Percentiles rank a stretch among this genome's conserved stretches.
Conservation (phyloP, 1,140 invertebrate species). For the Octopus sinensis region DNA sequence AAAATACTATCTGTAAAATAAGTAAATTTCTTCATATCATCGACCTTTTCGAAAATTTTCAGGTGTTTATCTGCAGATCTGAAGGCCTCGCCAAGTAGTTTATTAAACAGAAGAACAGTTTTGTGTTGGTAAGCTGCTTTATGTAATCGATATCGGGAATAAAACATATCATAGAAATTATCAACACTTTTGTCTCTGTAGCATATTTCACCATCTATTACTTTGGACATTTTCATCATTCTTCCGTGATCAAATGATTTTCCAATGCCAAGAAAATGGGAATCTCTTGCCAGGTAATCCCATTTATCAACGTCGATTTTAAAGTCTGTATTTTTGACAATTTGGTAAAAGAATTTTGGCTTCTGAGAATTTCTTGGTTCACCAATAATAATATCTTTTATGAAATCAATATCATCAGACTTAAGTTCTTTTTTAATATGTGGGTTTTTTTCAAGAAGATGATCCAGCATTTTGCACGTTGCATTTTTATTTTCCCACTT, state of each 20-base stretch:
- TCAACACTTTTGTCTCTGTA: conserved; percentile 56
- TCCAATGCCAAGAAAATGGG: conserved; percentile 58
- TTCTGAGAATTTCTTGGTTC: background rate
- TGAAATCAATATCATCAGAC: background rate
- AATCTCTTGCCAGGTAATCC: conserved; percentile 70
- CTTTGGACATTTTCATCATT: conserved; percentile 54
- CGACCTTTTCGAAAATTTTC: conserved; percentile 33
- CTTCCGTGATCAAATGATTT: conserved; percentile 59
- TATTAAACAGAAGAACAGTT: conserved; percentile 56
- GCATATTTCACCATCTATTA: conserved; percentile 56
- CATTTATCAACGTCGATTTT: conserved; percentile 73
- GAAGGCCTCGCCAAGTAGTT: conserved; percentile 52
- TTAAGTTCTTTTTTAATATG: background rate
- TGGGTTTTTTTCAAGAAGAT: background rate
- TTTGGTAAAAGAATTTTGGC: conserved; percentile 54
- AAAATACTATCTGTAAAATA: conserved; percentile 40
- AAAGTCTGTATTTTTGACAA: conserved; percentile 66
- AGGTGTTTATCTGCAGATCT: conserved; percentile 26
- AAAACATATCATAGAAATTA: conserved; percentile 60
- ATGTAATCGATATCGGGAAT: conserved; percentile 57
- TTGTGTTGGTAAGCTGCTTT: conserved; percentile 61
- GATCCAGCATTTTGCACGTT: background rate
- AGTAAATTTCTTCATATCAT: conserved; percentile 43
- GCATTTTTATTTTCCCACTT: background rate
- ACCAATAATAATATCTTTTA: background rate